Evolutionary conservation across 2,888 invertebrate genomes (phyloP).

Genomic region (Capitulum mitella): DNA sequence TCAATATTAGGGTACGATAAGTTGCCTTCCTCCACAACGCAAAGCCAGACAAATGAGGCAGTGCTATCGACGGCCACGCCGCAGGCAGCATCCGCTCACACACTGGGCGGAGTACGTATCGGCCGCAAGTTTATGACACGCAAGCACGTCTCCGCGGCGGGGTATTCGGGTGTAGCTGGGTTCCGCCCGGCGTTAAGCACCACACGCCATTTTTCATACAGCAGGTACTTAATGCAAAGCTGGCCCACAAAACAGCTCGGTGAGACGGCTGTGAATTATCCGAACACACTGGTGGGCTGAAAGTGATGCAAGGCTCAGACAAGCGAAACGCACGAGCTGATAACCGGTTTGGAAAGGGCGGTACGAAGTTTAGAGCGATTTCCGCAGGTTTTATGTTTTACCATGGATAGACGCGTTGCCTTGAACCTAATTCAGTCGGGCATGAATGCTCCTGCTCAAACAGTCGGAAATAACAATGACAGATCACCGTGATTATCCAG

Average conservation of each 20-base stretch:
- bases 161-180: neutral
- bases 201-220: neutral
- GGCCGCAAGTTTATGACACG: neutral
- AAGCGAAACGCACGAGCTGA: neutral
- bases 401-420: neutral
- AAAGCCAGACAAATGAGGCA: too few relatives aligned
- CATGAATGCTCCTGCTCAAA: neutral
- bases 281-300: neutral
- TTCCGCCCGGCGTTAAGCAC: neutral
- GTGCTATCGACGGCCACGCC: neutral
- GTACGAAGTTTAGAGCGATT: neutral
- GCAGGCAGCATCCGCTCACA: neutral
- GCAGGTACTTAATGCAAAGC: neutral
- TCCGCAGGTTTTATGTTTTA: neutral
- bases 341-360: neutral
- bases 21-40: too few relatives aligned
- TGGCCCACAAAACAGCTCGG: too few relatives aligned
- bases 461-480: neutral
- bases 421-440: neutral
- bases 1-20: too few relatives aligned
- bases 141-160: neutral
- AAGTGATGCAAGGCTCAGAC: too few relatives aligned
- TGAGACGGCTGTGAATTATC: neutral
- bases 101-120: neutral
- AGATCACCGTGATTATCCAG: neutral